Evolutionary conservation across 2,113 vertebrate genomes (phyloP).

Genomic region (Rhynchomys soricoides): DNA sequence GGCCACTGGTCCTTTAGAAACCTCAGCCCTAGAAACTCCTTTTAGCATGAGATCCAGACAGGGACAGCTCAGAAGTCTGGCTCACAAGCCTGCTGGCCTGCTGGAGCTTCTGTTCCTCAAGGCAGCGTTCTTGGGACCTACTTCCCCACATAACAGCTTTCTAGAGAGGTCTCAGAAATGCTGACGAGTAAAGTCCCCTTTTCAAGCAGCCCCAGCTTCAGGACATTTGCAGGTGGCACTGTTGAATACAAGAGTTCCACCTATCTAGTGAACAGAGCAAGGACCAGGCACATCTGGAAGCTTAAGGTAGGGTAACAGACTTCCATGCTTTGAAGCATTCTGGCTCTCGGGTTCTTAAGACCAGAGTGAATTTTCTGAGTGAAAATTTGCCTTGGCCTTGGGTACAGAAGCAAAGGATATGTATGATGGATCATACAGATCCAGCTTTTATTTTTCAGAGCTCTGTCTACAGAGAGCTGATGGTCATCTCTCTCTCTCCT

Average conservation of each 20-base stretch:
- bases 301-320: not conserved
- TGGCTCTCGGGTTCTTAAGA: slow-evolving; percentile 80
- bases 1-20: not conserved
- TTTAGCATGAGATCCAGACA: not conserved
- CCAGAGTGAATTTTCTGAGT: slow-evolving; percentile 70
- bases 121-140: not conserved
- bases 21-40: not conserved
- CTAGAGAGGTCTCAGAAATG: not conserved
- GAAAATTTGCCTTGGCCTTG: slow-evolving; percentile 85
- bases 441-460: not conserved
- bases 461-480: not conserved
- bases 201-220: not conserved
- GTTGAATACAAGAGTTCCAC: not conserved
- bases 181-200: not conserved
- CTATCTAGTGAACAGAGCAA: not conserved
- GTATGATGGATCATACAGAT: not conserved
- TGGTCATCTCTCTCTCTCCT: not conserved
- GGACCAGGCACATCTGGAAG: not conserved
- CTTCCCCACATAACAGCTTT: not conserved
- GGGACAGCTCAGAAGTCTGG: not conserved
- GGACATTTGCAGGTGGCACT: slow-evolving; percentile 9
- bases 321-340: not conserved
- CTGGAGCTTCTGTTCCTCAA: not conserved
- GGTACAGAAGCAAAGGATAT: slow-evolving; percentile 52
- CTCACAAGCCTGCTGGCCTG: not conserved